Evolutionary conservation across 2,888 invertebrate genomes (phyloP), one percentile per base, ranked within the genome.

Genomic region (Clitarchus hookeri): DNA sequence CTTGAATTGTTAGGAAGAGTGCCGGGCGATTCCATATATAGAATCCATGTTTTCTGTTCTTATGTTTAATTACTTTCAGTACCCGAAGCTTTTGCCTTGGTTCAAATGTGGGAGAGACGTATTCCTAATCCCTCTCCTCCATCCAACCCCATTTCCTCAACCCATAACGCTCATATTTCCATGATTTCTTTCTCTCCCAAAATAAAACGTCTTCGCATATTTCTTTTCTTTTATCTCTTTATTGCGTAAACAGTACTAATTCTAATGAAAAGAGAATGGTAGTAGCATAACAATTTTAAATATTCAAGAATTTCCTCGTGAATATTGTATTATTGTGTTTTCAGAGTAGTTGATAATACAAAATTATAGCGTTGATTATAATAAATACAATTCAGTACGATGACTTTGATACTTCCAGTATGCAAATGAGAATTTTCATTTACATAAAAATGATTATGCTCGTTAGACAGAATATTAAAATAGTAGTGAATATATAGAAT

Each of bases 41-140:
- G 86, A 87, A 87, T 87, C 86, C 85, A 87, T 87, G 87, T 87
- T 85, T 86, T 87, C 86, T 87, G 85, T 84, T 87, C 86, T 87
- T 86, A 87, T 87, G 87, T 87, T 87, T 87, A 87, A 87, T 87
- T 87, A 87, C 87, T 86, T 86, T 85, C 77, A 86, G 84, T 86
- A 86, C 85, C 85, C 86, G 84, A 84, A 85, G 87, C 85, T 86
- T 84, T 86, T 87, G 36, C 84, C 36, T 82, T 82, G 82, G 82
- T 82, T 82, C 27, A 82, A 82, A 82, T 36, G 36, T 44, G 82
- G 82, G 44, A 82, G 44, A 44, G 82, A 82, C 82, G 82, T 82
- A 27, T 82, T 82, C 82, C 82, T 27, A 82, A 82, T 26, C 36
- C 84, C 25, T 27, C 84, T 77, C 54, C 9, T 23, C 54, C 84